Base-by-base conservation (phyloP, 2,113 vertebrate genomes). In the Muscicapa adusta region DNA sequence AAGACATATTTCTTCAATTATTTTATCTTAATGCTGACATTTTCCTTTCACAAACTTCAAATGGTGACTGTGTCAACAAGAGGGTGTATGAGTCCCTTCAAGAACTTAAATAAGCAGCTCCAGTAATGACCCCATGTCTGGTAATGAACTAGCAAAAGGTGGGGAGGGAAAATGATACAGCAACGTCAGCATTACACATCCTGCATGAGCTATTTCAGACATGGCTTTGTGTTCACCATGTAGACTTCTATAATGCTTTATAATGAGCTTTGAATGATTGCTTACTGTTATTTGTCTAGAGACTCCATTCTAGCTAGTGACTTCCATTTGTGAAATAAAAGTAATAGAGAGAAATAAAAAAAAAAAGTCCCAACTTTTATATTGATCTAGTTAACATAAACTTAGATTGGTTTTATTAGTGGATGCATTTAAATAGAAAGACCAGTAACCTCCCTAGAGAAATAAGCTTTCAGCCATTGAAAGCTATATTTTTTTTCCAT, bases 21-120 rank as follows among this genome's bases (percentile, higher is more conserved):
- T 89, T 94, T 84, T 58, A 71, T 70, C 34, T 62, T 79, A 92
- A 96, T 90, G 51, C 54, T 83, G 91, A 83, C 67, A 74, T 91
- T 84, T 92, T 91, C 65, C 67, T 95, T 87, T 88, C 33, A 74
- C 68, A 77, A 88, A 80, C 56, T 92, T 91, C 65, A 81, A 8
- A 65, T 89, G 65, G 24, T 89, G 68, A 51, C 40, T 79, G 33
- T 85, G 76, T 92, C 79, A 90, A 88, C 86, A 91, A 60, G 72
- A 74, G 65, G 26, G 11, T 71, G 7, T 58, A 28, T 34, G 65
- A 91, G 31, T 91, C 60, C 56, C 31, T 84, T 93, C 68, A 51
- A 63, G 31, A 88, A 66, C 68, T 89, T 81, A 63, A 73, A 72
- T 61, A 54, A 90, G 43, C 31, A 60, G 28, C 43, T 91, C 42